Percentiles rank a stretch among this genome's conserved stretches.
Conservation (phyloP, 2,797 vertebrate genomes). For the Protosalanx chinensis region DNA sequence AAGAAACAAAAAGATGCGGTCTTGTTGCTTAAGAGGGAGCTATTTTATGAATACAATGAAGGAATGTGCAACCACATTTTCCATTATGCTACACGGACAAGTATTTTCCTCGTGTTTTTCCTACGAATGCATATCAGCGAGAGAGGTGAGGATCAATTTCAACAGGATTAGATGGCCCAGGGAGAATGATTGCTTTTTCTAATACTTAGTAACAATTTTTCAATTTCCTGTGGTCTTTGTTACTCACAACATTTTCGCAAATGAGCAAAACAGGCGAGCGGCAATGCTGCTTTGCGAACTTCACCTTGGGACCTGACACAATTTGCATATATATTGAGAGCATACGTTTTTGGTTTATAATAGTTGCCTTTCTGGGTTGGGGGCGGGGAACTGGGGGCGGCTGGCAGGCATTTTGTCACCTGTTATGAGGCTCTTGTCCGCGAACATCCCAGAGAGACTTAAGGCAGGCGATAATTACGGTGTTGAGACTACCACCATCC, state of each 20-base stretch:
- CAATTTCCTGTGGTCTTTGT: constrained; percentile 79
- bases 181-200: constrained; percentile 79
- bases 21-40: constrained; percentile 28
- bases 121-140: constrained; percentile 59
- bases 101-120: constrained; percentile 61
- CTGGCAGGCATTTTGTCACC: constrained; percentile 75
- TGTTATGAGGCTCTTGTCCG: constrained; percentile 75
- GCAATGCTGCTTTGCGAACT: constrained; percentile 68
- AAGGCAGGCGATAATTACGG: constrained; percentile 74
- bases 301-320: constrained; percentile 75
- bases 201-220: constrained; percentile 79
- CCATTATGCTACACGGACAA: constrained; percentile 52
- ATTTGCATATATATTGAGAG: constrained; percentile 93
- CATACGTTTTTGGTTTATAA: constrained; percentile 86
- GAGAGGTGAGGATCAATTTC: constrained; percentile 74
- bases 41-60: constrained; percentile 39
- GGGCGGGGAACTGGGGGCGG: constrained; percentile 49
- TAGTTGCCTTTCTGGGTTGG: constrained; percentile 70
- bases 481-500: constrained; percentile 63
- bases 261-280: constrained; percentile 76
- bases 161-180: constrained; percentile 73
- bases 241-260: constrained; percentile 76
- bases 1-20: constrained; percentile 41
- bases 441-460: constrained; percentile 70
- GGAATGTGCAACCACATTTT: constrained; percentile 60